phyloP scores from a whole-genome alignment of 2,888 invertebrate genomes.

The Aphrophora alni region DNA sequence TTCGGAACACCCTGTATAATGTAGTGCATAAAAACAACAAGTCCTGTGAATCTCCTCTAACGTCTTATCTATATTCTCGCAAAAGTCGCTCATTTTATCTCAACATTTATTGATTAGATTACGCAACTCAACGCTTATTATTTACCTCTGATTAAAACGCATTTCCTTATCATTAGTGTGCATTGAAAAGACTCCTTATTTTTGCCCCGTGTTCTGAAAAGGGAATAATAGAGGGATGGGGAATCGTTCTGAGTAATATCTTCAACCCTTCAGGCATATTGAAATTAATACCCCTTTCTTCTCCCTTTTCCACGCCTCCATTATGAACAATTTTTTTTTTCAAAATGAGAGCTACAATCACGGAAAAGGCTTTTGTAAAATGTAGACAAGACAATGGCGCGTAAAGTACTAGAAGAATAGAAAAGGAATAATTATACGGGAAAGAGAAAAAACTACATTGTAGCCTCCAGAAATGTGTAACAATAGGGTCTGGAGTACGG shows the following conservation, averaged over 20 bases:
- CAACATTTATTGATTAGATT: no score
- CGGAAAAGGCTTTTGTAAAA: conserved; percentile 7
- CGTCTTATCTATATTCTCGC: no score
- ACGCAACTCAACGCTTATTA: neutral
- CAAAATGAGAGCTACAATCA: neutral
- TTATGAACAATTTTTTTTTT: neutral
- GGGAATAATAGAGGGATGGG: neutral
- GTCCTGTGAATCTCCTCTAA: no score
- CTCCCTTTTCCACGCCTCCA: neutral
- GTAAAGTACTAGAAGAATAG: neutral
- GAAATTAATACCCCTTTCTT: neutral
- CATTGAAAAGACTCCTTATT: neutral
- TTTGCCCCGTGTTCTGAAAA: neutral
- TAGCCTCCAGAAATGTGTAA: neutral
- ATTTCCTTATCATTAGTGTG: neutral
- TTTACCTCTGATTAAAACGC: neutral
- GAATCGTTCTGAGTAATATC: neutral
- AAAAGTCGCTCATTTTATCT: no score
- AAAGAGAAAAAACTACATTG: neutral
- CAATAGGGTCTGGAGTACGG: neutral
- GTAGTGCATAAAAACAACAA: no score
- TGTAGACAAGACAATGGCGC: neutral
- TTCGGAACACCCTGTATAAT: no score
- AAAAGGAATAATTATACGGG: neutral
- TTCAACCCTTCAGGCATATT: neutral